A percentile compares a stretch with the other conserved stretches of the same genome.
Evolutionary conservation across 2,888 invertebrate genomes (phyloP).

Genomic region (Caenorhabditis zanzibari): DNA sequence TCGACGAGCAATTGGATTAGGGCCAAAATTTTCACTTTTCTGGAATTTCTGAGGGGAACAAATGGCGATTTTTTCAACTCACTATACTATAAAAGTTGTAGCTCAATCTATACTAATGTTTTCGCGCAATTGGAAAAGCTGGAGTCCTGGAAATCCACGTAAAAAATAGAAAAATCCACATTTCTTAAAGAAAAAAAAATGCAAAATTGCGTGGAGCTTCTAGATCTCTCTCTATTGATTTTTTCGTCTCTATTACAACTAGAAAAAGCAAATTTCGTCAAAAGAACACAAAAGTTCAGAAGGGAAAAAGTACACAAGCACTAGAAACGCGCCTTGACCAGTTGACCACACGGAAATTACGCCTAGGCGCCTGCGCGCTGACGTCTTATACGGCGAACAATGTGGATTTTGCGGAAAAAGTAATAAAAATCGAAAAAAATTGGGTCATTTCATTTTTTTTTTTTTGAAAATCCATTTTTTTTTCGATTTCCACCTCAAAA

Average conservation of each 20-base stretch:
- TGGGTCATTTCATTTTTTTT: neutral
- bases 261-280: slow-evolving; percentile 11
- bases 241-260: too few relatives aligned
- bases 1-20: slow-evolving; percentile 12
- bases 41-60: neutral
- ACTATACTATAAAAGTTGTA: too few relatives aligned
- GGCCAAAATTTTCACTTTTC: neutral
- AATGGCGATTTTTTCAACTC: too few relatives aligned
- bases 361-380: slow-evolving; percentile 7
- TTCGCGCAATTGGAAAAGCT: too few relatives aligned
- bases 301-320: slow-evolving; percentile 52
- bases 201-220: neutral
- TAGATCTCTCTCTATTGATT: neutral
- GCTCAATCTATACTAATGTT: too few relatives aligned
- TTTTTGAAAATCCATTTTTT: too few relatives aligned
- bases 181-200: neutral
- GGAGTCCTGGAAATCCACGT: neutral
- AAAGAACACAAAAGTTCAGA: neutral
- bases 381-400: neutral
- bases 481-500: too few relatives aligned
- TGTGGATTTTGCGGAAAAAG: neutral
- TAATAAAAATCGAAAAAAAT: neutral
- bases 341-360: slow-evolving; percentile 44
- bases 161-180: neutral
- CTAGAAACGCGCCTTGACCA: slow-evolving; percentile 64